A percentile compares a stretch with the other conserved stretches of the same genome.
phyloP scores from a whole-genome alignment of 92 coral and sea anemone species.

The Porites rus region DNA sequence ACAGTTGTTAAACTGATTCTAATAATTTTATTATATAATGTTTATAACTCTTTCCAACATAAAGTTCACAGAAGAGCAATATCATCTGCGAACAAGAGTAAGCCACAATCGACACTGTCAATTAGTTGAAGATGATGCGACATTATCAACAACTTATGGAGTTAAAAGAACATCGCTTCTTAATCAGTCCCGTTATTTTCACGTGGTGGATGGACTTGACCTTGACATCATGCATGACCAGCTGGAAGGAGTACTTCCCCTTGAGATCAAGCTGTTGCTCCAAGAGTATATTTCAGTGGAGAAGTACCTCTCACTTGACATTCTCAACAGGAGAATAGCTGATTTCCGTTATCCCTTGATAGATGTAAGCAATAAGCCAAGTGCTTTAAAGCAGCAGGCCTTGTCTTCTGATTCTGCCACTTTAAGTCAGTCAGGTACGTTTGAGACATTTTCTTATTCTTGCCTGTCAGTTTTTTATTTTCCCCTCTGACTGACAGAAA shows the following conservation, averaged over 20 bases:
- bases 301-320: conserved; percentile 56
- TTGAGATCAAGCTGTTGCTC: conserved; percentile 59
- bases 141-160: conserved; percentile 62
- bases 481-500: too few relatives aligned
- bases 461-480: too few relatives aligned
- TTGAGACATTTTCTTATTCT: not conserved
- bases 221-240: conserved; percentile 84
- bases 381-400: conserved; percentile 59
- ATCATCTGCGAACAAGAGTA: conserved; percentile 63
- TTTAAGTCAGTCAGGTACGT: conserved; percentile 58
- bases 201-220: conserved; percentile 70
- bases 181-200: conserved; percentile 68
- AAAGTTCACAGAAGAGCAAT: conserved; percentile 59
- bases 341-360: conserved; percentile 36
- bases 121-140: conserved; percentile 53
- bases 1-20: too few relatives aligned
- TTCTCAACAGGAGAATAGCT: conserved; percentile 53
- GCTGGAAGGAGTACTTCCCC: conserved; percentile 85
- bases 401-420: conserved; percentile 34
- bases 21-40: not conserved
- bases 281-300: conserved; percentile 48
- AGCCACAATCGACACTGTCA: conserved; percentile 65
- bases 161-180: conserved; percentile 59
- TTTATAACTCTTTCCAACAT: not conserved
- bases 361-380: conserved; percentile 69